Conservation (phyloP, 2,888 invertebrate genomes). For the Nymphalis urticae region DNA sequence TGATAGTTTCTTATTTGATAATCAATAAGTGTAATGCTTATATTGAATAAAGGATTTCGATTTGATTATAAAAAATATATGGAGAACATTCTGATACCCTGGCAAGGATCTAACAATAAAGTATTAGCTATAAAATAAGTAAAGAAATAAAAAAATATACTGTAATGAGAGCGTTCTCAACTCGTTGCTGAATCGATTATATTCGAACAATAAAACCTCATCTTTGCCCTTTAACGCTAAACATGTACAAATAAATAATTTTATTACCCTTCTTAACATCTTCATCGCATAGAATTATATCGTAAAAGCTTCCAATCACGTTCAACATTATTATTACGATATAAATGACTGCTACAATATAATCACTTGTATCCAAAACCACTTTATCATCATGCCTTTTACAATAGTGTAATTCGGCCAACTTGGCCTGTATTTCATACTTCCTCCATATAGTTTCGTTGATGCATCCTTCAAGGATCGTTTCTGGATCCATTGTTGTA, state of each 20-base stretch:
- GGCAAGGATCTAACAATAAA: background rate
- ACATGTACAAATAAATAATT: conserved; percentile 12
- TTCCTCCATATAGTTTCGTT: conserved; percentile 59
- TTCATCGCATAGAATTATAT: conserved; percentile 42
- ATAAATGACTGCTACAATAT: conserved; percentile 56
- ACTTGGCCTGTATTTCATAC: conserved; percentile 56
- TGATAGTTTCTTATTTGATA: too few species aligned
- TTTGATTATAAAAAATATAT: too few species aligned
- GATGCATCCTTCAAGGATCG: conserved; percentile 61
- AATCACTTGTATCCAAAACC: conserved; percentile 54
- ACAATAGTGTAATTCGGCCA: conserved; percentile 59
- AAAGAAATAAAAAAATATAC: too few species aligned
- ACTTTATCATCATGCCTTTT: conserved; percentile 49
- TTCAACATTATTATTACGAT: conserved; percentile 58
- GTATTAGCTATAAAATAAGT: too few species aligned
- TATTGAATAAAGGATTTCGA: too few species aligned
- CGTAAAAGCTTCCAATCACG: conserved; percentile 60
- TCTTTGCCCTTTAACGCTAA: background rate
- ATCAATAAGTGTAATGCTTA: too few species aligned
- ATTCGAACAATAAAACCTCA: background rate
- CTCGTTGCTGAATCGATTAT: background rate
- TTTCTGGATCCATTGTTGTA: conserved; percentile 46
- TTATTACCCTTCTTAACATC: conserved; percentile 52
- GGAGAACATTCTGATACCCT: too few species aligned
- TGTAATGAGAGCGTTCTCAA: background rate